Evolutionary conservation across 2,113 vertebrate genomes (phyloP).

Genomic region (Phylloscopus trochiloides): DNA sequence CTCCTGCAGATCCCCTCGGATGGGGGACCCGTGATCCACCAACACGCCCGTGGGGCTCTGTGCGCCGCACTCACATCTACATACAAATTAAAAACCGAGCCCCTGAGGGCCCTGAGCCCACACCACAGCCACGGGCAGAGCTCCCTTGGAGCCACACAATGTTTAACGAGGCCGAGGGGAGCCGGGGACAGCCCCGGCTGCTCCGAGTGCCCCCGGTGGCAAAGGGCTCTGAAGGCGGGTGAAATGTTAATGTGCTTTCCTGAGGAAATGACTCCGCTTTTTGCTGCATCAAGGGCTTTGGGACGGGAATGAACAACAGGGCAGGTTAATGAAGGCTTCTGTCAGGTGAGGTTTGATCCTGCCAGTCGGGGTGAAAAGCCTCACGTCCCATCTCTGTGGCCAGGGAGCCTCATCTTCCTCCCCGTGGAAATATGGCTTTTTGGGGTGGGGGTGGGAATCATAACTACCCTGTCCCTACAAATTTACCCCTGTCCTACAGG

Average conservation of each 20-base stretch:
- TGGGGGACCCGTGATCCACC: fast-evolving
- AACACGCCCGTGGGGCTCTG: fast-evolving
- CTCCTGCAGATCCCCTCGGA: not conserved
- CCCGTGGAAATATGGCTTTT: not conserved
- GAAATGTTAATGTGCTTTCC: slow-evolving; percentile 12
- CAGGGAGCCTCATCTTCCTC: not conserved
- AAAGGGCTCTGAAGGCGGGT: not conserved
- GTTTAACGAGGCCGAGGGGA: not conserved
- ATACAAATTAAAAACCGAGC: not conserved
- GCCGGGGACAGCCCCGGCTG: not conserved
- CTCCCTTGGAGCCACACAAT: not conserved
- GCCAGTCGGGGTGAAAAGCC: not conserved
- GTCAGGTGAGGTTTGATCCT: not conserved
- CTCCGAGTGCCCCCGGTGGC: not conserved
- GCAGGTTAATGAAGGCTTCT: not conserved
- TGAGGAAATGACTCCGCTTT: not conserved
- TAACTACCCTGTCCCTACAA: not conserved
- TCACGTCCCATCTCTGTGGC: fast-evolving
- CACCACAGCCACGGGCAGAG: not conserved
- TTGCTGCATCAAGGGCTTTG: slow-evolving; percentile 40
- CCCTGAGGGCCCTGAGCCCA: not conserved
- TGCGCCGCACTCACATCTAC: not conserved
- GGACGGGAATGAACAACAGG: not conserved
- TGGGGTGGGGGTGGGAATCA: too few relatives aligned
- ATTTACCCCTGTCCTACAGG: not conserved